These are phyloP conservation scores for Lepidurus couesii DNA, from an alignment of 1,140 invertebrate species.

Conservation along the genomic window DNA sequence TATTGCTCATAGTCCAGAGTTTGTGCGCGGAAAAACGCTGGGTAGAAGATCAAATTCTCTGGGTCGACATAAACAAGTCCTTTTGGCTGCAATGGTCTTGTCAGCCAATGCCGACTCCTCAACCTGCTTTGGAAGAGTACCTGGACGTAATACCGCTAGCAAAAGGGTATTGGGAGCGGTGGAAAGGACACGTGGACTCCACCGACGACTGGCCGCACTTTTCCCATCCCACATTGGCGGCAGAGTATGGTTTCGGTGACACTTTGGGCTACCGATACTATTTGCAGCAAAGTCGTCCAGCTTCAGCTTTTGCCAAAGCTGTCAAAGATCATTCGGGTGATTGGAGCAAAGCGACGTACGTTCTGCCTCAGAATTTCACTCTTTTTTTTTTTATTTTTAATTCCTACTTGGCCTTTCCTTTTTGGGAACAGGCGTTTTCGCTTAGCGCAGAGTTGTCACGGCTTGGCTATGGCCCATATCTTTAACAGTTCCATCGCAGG, in stretches of 20 bases:
- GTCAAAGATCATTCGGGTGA: not conserved
- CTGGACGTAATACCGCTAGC: not conserved
- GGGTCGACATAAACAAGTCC: not conserved
- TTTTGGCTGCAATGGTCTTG: not conserved
- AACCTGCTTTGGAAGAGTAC: not conserved
- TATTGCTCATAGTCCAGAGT: not conserved
- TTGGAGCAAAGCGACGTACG: constrained; percentile 6
- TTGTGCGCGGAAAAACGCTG: not conserved
- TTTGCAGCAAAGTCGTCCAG: constrained; percentile 1
- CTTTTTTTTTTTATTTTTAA: too few species aligned
- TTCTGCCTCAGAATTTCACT: not conserved
- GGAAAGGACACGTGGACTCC: not conserved
- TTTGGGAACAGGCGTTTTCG: not conserved
- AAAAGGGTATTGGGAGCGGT: constrained; percentile 1
- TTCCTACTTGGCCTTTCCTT: too few species aligned
- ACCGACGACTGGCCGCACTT: not conserved
- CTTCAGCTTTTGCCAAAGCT: not conserved
- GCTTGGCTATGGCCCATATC: not conserved
- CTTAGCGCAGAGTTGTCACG: constrained; percentile 1
- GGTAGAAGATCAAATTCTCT: not conserved
- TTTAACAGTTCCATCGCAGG: not conserved
- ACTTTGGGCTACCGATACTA: not conserved
- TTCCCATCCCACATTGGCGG: not conserved
- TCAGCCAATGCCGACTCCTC: not conserved
- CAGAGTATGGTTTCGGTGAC: not conserved